Evolutionary conservation across 2,888 invertebrate genomes (phyloP).

Genomic region (Nudaria mundana): DNA sequence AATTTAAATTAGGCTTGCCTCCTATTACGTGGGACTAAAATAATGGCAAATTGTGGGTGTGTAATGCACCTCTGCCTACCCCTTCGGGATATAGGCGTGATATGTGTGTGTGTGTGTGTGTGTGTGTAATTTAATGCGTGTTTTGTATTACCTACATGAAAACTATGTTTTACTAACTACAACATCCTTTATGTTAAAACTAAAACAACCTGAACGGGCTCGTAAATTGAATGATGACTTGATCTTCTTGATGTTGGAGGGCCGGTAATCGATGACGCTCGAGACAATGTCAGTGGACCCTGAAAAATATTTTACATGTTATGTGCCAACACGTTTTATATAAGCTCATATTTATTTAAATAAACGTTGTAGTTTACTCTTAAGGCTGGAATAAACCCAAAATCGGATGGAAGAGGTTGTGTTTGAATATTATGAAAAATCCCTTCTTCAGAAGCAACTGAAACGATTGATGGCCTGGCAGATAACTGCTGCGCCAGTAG

Average conservation of each 20-base stretch:
- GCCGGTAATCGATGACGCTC: conserved; percentile 67
- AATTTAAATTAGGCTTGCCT: no score
- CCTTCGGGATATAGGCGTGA: no score
- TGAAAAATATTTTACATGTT: conserved; percentile 23
- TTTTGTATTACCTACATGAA: no score
- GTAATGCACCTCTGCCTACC: no score
- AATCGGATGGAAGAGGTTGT: conserved; percentile 70
- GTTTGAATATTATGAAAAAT: conserved; percentile 57
- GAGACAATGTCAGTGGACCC: conserved; percentile 65
- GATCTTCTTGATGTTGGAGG: conserved; percentile 71
- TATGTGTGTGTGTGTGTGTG: no score
- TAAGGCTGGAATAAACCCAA: conserved; percentile 69
- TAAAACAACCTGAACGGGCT: conserved; percentile 59
- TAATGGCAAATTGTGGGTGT: no score
- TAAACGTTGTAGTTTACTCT: conserved; percentile 54
- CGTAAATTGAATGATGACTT: conserved; percentile 66
- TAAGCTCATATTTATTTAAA: background rate
- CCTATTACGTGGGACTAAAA: no score
- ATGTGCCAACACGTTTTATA: no score
- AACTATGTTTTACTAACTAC: no score
- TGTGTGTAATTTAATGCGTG: no score
- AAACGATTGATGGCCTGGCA: conserved; percentile 74
- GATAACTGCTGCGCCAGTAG: conserved; percentile 73
- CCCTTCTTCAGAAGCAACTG: conserved; percentile 73
- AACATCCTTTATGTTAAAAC: no score